Base-by-base conservation (phyloP, 1,140 invertebrate species). In the Microplitis demolitor region DNA sequence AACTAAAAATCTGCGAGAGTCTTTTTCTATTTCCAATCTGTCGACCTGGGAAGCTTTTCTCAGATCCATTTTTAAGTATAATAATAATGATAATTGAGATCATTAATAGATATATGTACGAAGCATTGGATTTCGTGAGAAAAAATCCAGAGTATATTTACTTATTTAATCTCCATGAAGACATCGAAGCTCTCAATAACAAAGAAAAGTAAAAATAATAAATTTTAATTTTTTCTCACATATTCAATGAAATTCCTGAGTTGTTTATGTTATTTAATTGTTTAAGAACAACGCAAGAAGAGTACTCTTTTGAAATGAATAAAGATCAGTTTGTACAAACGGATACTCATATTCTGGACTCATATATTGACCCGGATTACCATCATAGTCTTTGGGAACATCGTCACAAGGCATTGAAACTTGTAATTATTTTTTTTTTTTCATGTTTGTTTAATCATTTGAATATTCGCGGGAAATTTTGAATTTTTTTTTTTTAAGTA, bases 1-100 rank as follows among this genome's bases (percentile, higher is more conserved):
- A 31, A n/a, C n/a, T 51, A 4, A 66, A 16, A 16, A 91, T 91
- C 88, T 88, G 84, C 89, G 88, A 39, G 89, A 86, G 53, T 90
- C 90, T 76, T 95, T 91, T 71, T 95, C 97, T 95, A 99, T 98
- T 76, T 98, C 98, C 14, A 99, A 90, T 66, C 98, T 89, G 84
- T 99, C 97, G 75, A 96, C 88, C 86, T 98, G 94, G 73, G 93
- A 91, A 5, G 95, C 95, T 87, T 97, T 98, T 71, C 91, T 90
- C n/a, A 96, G 95, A 88, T 97, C 94, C 62, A 91, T 82, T 58
- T 89, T 88, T 79, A 24, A 24, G 24, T 11, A 45, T 11, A 6
- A 45, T 45, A 3, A 9, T 45, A 45, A 6, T n/a, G n/a, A n/a
- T 45, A 45, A 45, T 11, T 45, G 3, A 5, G 0, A 45, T 45